Conservation (phyloP, 2,888 invertebrate species). For the Cheilosia variabilis region DNA sequence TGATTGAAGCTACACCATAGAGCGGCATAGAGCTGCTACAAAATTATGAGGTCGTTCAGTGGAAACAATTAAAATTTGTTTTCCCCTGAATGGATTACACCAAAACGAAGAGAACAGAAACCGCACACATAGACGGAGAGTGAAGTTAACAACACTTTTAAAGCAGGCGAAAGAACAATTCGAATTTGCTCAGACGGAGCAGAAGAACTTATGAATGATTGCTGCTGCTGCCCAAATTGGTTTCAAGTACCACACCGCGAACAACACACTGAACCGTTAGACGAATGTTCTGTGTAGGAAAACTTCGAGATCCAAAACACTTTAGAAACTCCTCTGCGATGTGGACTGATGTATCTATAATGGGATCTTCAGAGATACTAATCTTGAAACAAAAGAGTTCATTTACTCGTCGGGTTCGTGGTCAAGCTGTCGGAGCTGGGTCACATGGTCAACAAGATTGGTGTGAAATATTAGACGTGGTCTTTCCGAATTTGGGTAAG, state of each 20-base stretch:
- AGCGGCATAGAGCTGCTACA: conserved; percentile 6
- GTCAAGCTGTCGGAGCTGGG: background rate
- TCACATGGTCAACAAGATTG: background rate
- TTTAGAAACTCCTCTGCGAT: conserved; percentile 26
- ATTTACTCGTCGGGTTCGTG: conserved; percentile 5
- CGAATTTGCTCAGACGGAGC: conserved; percentile 21
- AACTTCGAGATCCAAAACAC: background rate
- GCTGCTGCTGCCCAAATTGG: conserved; percentile 4
- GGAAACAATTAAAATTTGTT: conserved; percentile 51
- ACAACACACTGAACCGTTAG: conserved; percentile 17
- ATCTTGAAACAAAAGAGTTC: conserved; percentile 17
- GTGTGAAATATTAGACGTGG: too few relatives aligned
- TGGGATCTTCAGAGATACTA: conserved; percentile 31
- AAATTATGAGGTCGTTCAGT: conserved; percentile 28
- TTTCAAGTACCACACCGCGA: conserved; percentile 14
- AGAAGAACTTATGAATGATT: conserved; percentile 30
- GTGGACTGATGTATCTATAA: conserved; percentile 27
- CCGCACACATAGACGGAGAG: conserved; percentile 5
- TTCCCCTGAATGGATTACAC: conserved; percentile 27
- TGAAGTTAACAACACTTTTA: background rate
- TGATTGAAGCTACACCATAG: conserved; percentile 46
- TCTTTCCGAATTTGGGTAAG: too few relatives aligned
- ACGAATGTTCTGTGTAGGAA: conserved; percentile 26
- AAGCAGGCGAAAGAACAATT: conserved; percentile 1
- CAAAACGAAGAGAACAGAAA: conserved; percentile 6